Base-by-base conservation (phyloP, 2,797 vertebrate genomes). In the Poecilia gillii region DNA sequence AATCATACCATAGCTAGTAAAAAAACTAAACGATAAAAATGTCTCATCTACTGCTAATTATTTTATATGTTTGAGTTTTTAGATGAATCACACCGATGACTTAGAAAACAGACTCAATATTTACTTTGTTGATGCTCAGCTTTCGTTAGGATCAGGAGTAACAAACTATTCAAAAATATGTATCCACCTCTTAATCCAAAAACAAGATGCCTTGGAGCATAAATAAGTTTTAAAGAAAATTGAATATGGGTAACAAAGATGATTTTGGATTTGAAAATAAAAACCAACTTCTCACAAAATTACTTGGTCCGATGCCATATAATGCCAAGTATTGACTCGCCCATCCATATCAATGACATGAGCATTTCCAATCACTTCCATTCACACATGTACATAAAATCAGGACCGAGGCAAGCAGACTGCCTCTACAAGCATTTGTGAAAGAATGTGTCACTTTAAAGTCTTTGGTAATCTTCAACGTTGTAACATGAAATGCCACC, bases 41-140 rank as follows among this genome's bases (percentile, higher is more conserved):
- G 80, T 87, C 74, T 83, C 59, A 62, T 71, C 28, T 18, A 77
- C 77, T 53, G 81, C 68, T 86, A 89, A 88, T 86, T 33, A 76
- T 87, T 91, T 88, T 86, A 25, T 9, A n/a, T n/a, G 9, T 53
- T 53, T 31, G 31, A 75, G n/a, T 16, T 64, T 36, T 36, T 36
- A 33, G 31, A 64, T 18, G 5, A 4, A 31, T 62, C 57, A 62
- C 16, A 33, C 11, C 3, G 57, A 31, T 8, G 55, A 28, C 55
- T 20, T 36, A 36, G 31, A 36, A 64, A 64, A 66, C 18, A 1
- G 62, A 36, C 8, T 66, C 4, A 23, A 66, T 39, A 66, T 20
- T 9, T 11, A 31, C 57, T 33, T 14, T 13, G n/a, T 59, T 62
- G 57, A 14, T 62, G 62, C 20, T 66, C 36, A 23, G 18, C 23